Evolutionary conservation across 2,113 vertebrate species (phyloP).

Genomic region (Merops nubicus): DNA sequence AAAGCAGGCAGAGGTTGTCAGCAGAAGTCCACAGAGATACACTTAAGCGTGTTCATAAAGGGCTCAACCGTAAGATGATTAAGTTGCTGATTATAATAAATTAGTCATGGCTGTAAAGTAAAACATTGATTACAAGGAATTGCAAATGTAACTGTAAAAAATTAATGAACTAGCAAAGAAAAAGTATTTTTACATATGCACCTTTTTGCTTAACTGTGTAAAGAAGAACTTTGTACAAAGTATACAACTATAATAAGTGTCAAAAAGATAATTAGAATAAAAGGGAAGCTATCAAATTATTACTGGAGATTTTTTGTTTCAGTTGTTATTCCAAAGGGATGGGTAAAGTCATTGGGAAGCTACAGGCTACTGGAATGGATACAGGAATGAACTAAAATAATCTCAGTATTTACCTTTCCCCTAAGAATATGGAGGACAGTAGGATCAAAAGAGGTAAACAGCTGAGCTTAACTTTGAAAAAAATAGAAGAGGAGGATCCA

Average conservation of each 20-base stretch:
- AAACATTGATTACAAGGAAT: neutral
- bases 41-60: neutral
- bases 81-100: neutral
- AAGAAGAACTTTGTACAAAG: neutral
- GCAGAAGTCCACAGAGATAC: neutral
- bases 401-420: neutral
- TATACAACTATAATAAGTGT: neutral
- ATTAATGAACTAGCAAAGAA: neutral
- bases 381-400: neutral
- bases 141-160: neutral
- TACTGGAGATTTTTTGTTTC: neutral
- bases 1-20: neutral
- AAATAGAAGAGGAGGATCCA: neutral
- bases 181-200: neutral
- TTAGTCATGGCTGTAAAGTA: neutral
- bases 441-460: neutral
- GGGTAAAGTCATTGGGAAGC: neutral
- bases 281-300: neutral
- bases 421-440: neutral
- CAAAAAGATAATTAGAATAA: neutral
- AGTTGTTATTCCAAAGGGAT: neutral
- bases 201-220: accelerated
- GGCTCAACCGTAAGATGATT: neutral
- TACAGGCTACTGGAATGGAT: neutral
- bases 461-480: neutral